Evolutionary conservation across 2,113 vertebrate genomes (phyloP), one percentile per base, ranked within the genome.

Genomic region (Nothocercus julius): DNA sequence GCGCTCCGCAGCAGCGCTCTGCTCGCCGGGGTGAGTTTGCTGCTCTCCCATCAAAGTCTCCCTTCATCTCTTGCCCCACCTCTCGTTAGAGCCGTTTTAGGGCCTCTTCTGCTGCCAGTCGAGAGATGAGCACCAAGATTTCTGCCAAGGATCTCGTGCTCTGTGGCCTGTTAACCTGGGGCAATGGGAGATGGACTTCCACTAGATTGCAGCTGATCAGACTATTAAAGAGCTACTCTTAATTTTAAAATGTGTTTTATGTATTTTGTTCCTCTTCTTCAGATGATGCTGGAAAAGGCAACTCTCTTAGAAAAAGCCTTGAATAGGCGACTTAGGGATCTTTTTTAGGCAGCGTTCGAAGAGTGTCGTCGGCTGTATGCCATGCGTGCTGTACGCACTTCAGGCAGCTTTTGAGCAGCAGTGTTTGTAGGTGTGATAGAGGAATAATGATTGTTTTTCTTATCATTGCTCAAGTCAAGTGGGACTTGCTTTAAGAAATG

Each of bases 281-380:
- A 44, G 49, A 3, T 28, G 75, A 1, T n/a, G 70, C 56, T 86
- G 84, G 75, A 14, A 83, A 53, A 64, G 69, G 85, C 4, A 3
- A 24, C 25, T 76, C 74, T n/a, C 9, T 34, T 11, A 32, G 36
- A 38, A 62, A n/a, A n/a, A 73, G 69, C 42, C 68, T 72, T 27
- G 70, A 1, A 0, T 16, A 4, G 1, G 9, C 42, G 40, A 30
- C 56, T 64, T 24, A 13, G 36, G 63, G 64, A 5, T 75, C 0
- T 53, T 56, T 59, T n/a, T 68, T 0, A 9, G 54, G 82, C 82
- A 78, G 85, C 92, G 5, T 30, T 44, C 5, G 0, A 2, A 54
- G 80, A 11, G 82, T n/a, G 1, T 32, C 34, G 0, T 13, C 14
- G 2, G 66, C 3, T 8, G 24, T 9, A 2, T 1, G 0, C 63